Conservation (phyloP, 2,888 invertebrate species). For the Rotaria magnacalcarata region DNA sequence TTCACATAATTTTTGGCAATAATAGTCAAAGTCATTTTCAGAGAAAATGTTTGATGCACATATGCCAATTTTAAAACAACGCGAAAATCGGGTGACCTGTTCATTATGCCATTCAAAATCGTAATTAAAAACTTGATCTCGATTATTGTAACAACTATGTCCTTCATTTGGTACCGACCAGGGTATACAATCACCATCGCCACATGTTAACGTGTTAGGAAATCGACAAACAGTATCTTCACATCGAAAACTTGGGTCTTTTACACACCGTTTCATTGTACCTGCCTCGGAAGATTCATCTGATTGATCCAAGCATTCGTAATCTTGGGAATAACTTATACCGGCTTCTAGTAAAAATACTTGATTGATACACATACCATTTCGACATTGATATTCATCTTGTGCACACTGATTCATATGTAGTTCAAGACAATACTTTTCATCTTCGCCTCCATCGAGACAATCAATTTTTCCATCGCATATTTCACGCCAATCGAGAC, state of each 20-base stretch:
- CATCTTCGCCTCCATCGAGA: too few relatives aligned
- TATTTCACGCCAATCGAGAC: too few relatives aligned
- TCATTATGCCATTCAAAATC: not conserved
- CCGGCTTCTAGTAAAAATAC: too few relatives aligned
- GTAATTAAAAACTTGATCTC: not conserved
- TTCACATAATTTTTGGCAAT: not conserved
- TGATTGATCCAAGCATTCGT: not conserved
- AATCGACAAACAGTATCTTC: not conserved
- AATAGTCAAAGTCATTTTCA: not conserved
- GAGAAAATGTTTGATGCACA: not conserved
- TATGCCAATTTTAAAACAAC: not conserved
- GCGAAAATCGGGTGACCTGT: not conserved
- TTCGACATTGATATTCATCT: too few relatives aligned
- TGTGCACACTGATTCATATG: too few relatives aligned
- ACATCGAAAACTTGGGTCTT: not conserved
- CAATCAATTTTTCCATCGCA: too few relatives aligned
- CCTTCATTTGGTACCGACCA: not conserved
- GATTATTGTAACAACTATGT: not conserved
- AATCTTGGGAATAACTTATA: too few relatives aligned
- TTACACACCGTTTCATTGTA: rapidly evolving
- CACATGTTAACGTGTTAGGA: not conserved
- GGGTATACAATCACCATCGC: not conserved
- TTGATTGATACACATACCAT: too few relatives aligned
- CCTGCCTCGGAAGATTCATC: rapidly evolving
- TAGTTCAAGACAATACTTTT: too few relatives aligned